These are phyloP conservation scores for Platygyra sinensis DNA, from an alignment of 64 coral and sea anemone genomes.

Conservation along the genomic window DNA sequence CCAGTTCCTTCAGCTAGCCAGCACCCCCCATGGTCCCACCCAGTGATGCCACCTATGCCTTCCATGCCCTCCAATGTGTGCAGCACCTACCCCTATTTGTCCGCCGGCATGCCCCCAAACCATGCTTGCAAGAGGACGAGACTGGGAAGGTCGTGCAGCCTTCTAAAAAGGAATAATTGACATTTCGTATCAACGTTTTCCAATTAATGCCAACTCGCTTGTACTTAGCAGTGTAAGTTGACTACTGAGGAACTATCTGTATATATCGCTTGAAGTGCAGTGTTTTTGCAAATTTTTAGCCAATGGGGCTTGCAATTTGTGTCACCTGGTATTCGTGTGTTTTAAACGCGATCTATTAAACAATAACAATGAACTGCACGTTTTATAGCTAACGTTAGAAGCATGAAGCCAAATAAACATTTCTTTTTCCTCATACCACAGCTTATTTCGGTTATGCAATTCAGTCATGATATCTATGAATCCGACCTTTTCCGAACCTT, in stretches of 20 bases:
- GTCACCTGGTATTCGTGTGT: conserved; percentile 4
- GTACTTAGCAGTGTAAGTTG: neutral
- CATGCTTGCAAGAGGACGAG: conserved; percentile 14
- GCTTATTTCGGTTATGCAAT: neutral
- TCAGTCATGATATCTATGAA: neutral
- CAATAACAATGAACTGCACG: neutral
- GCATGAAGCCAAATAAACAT: neutral
- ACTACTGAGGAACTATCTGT: neutral
- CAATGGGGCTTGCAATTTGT: neutral
- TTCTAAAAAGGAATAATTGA: neutral
- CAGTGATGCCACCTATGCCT: conserved; percentile 35
- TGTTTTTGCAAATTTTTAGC: neutral
- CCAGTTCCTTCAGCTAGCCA: conserved; percentile 38
- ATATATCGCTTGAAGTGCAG: neutral
- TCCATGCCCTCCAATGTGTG: conserved; percentile 28
- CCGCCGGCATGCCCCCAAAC: conserved; percentile 21
- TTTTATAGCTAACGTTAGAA: neutral
- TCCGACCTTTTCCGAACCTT: neutral
- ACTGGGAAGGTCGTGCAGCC: neutral
- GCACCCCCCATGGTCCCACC: neutral
- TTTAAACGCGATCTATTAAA: conserved; percentile 21
- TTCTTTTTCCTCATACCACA: neutral
- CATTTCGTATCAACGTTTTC: neutral
- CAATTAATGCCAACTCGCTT: neutral
- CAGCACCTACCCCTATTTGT: neutral